Percentiles rank a stretch among this genome's conserved stretches.
Conservation (phyloP, 1,140 invertebrate species). For the Scaptomyza graminum region DNA sequence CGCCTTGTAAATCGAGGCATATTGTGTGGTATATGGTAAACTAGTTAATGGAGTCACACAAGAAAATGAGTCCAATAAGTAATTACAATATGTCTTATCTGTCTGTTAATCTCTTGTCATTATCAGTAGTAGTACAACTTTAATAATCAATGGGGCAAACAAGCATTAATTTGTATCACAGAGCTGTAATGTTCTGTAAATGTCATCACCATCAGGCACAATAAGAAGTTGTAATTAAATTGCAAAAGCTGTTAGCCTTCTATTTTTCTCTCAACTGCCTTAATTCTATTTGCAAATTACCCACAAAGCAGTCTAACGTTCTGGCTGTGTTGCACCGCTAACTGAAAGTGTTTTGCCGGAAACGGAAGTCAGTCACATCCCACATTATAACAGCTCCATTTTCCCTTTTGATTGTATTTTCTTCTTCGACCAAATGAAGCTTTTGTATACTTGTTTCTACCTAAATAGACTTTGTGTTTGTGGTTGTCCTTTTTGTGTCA, state of each 20-base stretch:
- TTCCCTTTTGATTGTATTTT: conserved; percentile 16
- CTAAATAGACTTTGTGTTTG: background rate
- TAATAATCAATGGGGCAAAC: background rate
- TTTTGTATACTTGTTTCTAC: conserved; percentile 20
- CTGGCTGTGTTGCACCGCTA: conserved; percentile 28
- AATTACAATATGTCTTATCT: background rate
- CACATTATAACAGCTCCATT: background rate
- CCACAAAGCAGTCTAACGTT: conserved; percentile 61
- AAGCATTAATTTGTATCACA: background rate
- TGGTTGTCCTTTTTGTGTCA: conserved; percentile 10
- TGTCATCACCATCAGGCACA: conserved; percentile 10
- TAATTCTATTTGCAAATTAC: conserved; percentile 71
- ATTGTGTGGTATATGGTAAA: background rate
- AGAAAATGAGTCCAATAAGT: background rate
- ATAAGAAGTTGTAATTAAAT: conserved; percentile 63
- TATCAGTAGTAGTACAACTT: background rate
- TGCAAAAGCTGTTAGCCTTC: conserved; percentile 32
- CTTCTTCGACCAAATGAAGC: conserved; percentile 35
- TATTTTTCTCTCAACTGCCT: background rate
- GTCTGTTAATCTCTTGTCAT: background rate
- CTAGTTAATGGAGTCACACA: background rate
- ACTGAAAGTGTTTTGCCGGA: conserved; percentile 36
- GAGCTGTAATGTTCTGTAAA: background rate
- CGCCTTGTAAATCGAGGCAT: background rate
- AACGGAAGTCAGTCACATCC: conserved; percentile 34